Evolutionary conservation across 2,113 vertebrate genomes (phyloP), one percentile per base, ranked within the genome.

Genomic region (Columba janthina): DNA sequence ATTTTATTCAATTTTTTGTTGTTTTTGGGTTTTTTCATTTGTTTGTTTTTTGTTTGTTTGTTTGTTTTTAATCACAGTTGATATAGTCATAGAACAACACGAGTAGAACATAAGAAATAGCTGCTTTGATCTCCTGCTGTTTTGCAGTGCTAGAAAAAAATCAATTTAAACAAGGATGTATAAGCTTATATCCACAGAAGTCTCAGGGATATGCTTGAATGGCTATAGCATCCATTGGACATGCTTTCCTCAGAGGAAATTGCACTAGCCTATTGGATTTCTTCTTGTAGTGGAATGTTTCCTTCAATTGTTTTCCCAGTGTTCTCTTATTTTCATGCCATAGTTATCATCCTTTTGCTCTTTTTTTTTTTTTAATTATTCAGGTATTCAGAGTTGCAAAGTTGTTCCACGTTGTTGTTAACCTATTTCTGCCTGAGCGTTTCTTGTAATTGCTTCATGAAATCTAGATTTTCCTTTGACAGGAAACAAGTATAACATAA

Each of bases 361-460:
- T 32, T 26, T 58, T 54, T 72, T 67, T 66, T 10, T 56, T 65
- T 69, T 29, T 5, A 62, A 81, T 78, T 85, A 78, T 79, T 77
- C 17, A 44, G 28, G 2, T 91, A 69, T 72, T 75, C 64, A 85
- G 15, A 75, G n/a, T 54, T 61, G 14, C 81, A 70, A 81, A 71
- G 32, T 62, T 93, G 31, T 77, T 78, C 48, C 20, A 58, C 34
- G 82, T 94, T 60, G 20, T 40, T 90, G n/a, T 79, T 88, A 90
- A 74, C 18, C 53, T 91, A n/a, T 85, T 97, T 94, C 58, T 89
- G 18, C 32, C 65, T 71, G 44, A 70, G 21, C 61, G 22, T 93
- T 94, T 82, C 42, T 84, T 92, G 50, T 64, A 94, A 84, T 75
- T 93, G 51, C 29, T 94, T 87, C 58, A 82, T 76, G 46, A 91